These are phyloP conservation scores for Papilio polytes DNA, from an alignment of 1,140 invertebrate genomes.

Conservation along the genomic window DNA sequence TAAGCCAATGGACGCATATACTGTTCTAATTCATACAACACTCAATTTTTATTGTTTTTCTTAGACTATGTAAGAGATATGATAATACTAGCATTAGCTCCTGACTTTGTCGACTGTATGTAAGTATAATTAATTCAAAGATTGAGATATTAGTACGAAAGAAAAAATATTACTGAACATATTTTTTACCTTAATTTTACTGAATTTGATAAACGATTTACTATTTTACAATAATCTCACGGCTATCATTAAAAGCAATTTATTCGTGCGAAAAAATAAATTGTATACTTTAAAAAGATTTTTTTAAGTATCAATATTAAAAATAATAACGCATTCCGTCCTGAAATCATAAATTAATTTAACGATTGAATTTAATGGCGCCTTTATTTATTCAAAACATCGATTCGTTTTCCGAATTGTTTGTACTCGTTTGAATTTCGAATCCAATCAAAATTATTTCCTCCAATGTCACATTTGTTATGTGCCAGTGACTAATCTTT, in stretches of 20 bases:
- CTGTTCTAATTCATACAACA: background rate
- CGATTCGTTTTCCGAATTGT: conserved; percentile 25
- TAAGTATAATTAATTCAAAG: no score
- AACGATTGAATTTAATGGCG: conserved; percentile 24
- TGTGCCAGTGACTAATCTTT: conserved; percentile 25
- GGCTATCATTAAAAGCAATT: background rate
- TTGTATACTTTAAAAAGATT: no score
- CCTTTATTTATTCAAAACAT: conserved; percentile 31
- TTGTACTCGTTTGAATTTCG: conserved; percentile 42
- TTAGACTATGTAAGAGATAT: background rate
- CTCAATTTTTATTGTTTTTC: background rate
- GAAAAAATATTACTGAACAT: no score
- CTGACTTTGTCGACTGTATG: no score
- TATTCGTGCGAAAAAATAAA: background rate
- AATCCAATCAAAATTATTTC: conserved; percentile 29
- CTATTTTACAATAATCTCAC: background rate
- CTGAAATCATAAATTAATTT: conserved; percentile 31
- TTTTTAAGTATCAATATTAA: background rate
- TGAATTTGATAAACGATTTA: background rate
- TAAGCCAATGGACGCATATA: background rate
- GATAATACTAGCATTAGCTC: background rate
- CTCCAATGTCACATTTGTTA: background rate
- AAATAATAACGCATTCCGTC: conserved; percentile 31
- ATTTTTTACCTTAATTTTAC: background rate
- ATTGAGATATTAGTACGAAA: no score